phyloP scores from a whole-genome alignment of 2,113 vertebrate species.

The Indicator indicator region DNA sequence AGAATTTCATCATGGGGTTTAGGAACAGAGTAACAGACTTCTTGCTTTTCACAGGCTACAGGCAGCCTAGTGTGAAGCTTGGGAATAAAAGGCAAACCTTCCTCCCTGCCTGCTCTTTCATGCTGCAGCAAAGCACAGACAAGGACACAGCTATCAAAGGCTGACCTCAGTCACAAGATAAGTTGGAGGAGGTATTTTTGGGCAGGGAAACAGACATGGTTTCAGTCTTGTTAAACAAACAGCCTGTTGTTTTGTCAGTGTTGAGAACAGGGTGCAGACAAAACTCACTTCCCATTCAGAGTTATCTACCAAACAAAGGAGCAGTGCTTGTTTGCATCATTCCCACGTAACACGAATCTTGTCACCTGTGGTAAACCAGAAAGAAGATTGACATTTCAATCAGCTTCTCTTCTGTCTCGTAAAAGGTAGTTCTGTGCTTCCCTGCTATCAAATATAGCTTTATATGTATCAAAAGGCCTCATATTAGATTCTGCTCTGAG shows the following conservation, averaged over 20 bases:
- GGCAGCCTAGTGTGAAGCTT: not conserved
- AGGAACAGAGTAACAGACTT: not conserved
- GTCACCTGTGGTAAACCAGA: not conserved
- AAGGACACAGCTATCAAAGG: not conserved
- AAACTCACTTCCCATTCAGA: not conserved
- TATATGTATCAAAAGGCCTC: not conserved
- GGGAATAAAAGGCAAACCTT: not conserved
- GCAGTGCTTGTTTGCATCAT: not conserved
- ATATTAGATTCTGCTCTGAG: not conserved
- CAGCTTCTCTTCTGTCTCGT: not conserved
- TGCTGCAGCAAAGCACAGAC: rapidly evolving
- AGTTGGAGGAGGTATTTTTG: constrained; percentile 3
- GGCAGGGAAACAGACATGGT: not conserved
- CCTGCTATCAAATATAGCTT: not conserved
- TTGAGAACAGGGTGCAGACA: not conserved
- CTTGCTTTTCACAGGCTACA: not conserved
- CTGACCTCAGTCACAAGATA: constrained; percentile 23
- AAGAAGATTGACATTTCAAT: not conserved
- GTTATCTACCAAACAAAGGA: not conserved
- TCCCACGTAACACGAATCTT: not conserved
- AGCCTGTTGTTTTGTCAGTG: not conserved
- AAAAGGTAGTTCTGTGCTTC: not conserved
- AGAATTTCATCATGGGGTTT: not conserved
- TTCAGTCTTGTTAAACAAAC: constrained; percentile 15
- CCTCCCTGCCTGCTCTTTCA: not conserved